phyloP scores from a whole-genome alignment of 2,797 vertebrate genomes.

The Graptemys geographica region DNA sequence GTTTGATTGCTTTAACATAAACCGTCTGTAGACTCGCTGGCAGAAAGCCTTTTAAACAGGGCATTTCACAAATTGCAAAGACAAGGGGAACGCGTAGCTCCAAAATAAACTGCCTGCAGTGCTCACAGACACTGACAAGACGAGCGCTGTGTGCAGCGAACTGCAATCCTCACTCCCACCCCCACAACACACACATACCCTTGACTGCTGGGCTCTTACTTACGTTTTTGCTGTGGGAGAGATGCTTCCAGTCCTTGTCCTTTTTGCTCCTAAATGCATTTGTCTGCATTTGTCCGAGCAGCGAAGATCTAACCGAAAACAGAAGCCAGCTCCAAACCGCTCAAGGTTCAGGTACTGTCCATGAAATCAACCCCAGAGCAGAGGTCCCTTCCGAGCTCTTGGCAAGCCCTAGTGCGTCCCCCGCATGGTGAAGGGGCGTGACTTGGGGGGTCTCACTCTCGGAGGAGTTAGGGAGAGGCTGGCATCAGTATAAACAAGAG shows the following conservation, averaged over 20 bases:
- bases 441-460: background rate
- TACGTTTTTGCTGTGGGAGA: constrained; percentile 90
- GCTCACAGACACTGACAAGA: background rate
- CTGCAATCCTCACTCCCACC: background rate
- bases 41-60: background rate
- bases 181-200: background rate
- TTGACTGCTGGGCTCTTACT: constrained; percentile 77
- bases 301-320: constrained; percentile 93
- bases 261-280: constrained; percentile 99
- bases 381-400: constrained; percentile 13
- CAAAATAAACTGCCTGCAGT: background rate
- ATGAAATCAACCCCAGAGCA: constrained; percentile 61
- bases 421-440: background rate
- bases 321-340: constrained; percentile 86
- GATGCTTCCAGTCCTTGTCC: constrained; percentile 97
- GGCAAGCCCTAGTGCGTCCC: background rate
- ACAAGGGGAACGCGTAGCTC: background rate
- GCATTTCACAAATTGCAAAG: constrained; percentile 25
- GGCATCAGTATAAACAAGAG: background rate
- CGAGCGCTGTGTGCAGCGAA: background rate
- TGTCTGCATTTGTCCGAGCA: constrained; percentile 99
- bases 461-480: no score
- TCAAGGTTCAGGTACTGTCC: constrained; percentile 86
- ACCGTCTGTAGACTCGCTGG: constrained; percentile 10
- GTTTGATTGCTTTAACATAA: constrained; percentile 19